These are phyloP conservation scores for Opisthograptis luteolata DNA, from an alignment of 2,888 invertebrate species.

Conservation along the genomic window DNA sequence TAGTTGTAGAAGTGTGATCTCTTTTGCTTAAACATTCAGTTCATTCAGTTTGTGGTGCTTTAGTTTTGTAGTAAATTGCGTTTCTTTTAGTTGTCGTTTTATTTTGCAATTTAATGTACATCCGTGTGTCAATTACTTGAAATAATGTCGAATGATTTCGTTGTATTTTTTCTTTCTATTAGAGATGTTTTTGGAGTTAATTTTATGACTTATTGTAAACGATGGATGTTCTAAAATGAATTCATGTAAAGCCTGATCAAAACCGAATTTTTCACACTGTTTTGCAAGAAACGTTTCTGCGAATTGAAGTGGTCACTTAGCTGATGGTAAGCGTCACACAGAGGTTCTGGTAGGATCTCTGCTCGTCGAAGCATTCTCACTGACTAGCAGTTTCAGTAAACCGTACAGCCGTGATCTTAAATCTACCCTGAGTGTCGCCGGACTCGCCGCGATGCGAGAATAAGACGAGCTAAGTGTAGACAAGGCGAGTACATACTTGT, in stretches of 20 bases:
- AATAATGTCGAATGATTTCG: slow-evolving; percentile 18
- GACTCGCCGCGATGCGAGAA: not conserved
- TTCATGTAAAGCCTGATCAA: slow-evolving; percentile 4
- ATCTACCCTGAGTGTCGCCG: not conserved
- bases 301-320: too few relatives aligned
- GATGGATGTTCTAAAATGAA: not conserved
- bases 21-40: slow-evolving; percentile 42
- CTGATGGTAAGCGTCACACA: too few relatives aligned
- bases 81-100: slow-evolving; percentile 33
- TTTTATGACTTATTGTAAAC: not conserved
- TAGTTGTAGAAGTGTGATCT: slow-evolving; percentile 48
- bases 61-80: slow-evolving; percentile 29
- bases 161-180: slow-evolving; percentile 15
- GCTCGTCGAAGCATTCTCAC: too few relatives aligned
- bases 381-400: not conserved
- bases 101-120: slow-evolving; percentile 36
- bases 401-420: not conserved
- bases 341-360: too few relatives aligned
- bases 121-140: slow-evolving; percentile 37
- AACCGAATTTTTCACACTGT: too few relatives aligned
- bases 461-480: not conserved
- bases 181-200: not conserved
- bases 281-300: too few relatives aligned
- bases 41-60: slow-evolving; percentile 52
- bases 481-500: not conserved